phyloP scores from a whole-genome alignment of 2,113 vertebrate genomes.

The Percopsis transmontana region DNA sequence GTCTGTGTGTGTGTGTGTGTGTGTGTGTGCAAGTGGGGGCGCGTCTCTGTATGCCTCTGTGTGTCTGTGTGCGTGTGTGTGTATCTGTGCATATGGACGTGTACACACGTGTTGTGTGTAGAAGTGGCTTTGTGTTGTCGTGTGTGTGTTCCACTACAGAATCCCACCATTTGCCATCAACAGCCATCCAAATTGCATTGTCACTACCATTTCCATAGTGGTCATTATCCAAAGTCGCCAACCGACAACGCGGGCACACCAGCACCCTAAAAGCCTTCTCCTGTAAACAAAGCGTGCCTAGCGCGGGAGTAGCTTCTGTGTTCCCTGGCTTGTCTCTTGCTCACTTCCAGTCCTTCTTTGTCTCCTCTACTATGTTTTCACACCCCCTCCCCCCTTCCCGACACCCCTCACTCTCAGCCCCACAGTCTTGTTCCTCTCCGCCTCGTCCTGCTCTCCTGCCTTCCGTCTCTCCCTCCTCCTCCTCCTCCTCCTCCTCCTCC shows the following conservation, averaged over 20 bases:
- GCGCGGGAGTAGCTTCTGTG: background rate
- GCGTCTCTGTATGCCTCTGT: background rate
- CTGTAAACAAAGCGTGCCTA: background rate
- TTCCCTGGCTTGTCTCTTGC: background rate
- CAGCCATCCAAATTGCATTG: constrained; percentile 9
- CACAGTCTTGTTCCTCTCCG: background rate
- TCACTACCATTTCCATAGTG: constrained; percentile 19
- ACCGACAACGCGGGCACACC: constrained; percentile 2
- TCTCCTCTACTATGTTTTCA: background rate
- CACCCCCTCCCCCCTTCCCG: background rate
- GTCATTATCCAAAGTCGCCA: constrained; percentile 8
- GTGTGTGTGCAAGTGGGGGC: background rate
- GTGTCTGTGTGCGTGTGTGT: constrained; percentile 5
- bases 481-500: background rate
- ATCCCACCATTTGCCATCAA: constrained; percentile 12
- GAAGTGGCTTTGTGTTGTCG: background rate
- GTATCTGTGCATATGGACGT: background rate
- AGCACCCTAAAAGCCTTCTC: background rate
- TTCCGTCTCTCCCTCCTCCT: background rate
- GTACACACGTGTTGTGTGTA: background rate
- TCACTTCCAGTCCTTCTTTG: background rate
- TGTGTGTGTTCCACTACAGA: background rate
- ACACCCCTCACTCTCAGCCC: background rate
- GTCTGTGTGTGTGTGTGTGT: constrained; percentile 4
- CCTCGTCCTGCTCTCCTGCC: background rate